phyloP scores from a whole-genome alignment of 2,113 vertebrate genomes.

The Naja naja region DNA sequence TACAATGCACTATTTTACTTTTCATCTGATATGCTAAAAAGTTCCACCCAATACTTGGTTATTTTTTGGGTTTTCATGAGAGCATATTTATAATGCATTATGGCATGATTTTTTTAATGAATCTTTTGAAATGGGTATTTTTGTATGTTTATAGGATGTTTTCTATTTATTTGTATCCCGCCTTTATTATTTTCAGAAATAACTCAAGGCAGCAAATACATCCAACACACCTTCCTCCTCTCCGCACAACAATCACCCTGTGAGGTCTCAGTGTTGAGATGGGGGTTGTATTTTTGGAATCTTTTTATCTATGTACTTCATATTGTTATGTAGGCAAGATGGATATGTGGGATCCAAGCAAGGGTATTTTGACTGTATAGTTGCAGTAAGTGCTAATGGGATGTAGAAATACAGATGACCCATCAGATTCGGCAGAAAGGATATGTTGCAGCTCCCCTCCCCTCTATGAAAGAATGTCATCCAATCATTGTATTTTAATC shows the following conservation, averaged over 20 bases:
- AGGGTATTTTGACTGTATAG: neutral
- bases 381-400: neutral
- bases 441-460: neutral
- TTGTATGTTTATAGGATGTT: neutral
- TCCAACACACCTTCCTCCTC: neutral
- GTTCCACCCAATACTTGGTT: neutral
- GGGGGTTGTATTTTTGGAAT: neutral
- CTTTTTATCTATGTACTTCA: neutral
- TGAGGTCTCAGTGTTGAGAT: neutral
- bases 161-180: neutral
- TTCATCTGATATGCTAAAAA: neutral
- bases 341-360: neutral
- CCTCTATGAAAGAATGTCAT: neutral
- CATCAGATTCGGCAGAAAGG: neutral
- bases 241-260: neutral
- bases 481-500: neutral
- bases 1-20: neutral
- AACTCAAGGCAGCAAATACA: neutral
- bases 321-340: neutral
- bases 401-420: neutral
- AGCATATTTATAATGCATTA: neutral
- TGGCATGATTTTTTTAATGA: neutral
- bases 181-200: neutral
- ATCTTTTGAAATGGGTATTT: neutral
- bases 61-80: neutral